phyloP scores from a whole-genome alignment of 2,113 vertebrate genomes.

The Tetrax tetrax region DNA sequence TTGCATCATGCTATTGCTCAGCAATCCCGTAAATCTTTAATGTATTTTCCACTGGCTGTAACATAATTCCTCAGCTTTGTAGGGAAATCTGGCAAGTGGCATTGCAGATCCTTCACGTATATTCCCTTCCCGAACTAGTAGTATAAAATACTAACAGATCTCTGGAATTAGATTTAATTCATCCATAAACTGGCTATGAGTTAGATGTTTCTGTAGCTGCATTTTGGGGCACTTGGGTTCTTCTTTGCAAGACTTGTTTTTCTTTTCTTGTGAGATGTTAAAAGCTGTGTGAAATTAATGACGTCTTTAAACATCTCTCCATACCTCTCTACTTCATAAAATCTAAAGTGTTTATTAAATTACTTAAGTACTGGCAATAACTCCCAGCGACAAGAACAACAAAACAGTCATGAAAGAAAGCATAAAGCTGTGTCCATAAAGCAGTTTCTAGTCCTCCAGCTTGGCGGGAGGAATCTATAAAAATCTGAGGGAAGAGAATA shows the following conservation, averaged over 20 bases:
- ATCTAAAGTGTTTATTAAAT: conserved; percentile 45
- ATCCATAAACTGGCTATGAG: background rate
- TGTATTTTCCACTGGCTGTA: conserved; percentile 57
- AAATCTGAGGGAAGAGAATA: background rate
- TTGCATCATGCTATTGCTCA: conserved; percentile 1
- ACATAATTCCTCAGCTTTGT: background rate
- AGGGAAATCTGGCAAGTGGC: background rate
- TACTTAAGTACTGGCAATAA: conserved; percentile 33
- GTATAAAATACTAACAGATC: background rate
- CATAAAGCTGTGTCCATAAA: background rate
- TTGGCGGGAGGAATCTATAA: background rate
- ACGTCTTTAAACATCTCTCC: background rate
- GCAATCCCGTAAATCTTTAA: conserved; percentile 57
- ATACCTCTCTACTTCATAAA: conserved; percentile 15
- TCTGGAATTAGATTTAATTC: background rate
- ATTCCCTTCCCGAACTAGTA: background rate
- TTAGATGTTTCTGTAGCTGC: background rate
- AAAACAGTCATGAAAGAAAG: background rate
- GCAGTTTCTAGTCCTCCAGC: background rate
- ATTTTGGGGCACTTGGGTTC: background rate
- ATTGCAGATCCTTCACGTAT: background rate
- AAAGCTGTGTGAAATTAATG: conserved; percentile 21
- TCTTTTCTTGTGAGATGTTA: background rate
- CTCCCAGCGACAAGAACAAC: conserved; percentile 27
- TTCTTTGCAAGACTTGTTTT: background rate